A percentile compares a stretch with the other conserved stretches of the same genome.
phyloP scores from a whole-genome alignment of 1,140 invertebrate species.

The Sweltsa coloradensis region DNA sequence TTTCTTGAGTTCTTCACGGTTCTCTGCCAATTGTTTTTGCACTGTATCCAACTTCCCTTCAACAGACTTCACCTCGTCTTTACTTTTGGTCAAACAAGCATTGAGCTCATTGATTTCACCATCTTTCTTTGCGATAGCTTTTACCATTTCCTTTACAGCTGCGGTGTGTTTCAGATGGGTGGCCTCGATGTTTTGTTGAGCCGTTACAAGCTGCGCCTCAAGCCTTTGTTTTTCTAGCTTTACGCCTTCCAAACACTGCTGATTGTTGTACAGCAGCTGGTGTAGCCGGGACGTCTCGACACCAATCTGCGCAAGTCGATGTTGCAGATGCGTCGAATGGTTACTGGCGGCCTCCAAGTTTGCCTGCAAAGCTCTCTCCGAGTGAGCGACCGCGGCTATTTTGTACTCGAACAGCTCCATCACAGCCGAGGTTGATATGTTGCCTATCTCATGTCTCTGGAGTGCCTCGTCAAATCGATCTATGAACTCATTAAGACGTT shows the following conservation, averaged over 20 bases:
- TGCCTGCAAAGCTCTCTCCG: conserved; percentile 31
- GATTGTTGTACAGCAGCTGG: conserved; percentile 35
- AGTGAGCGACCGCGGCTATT: conserved; percentile 35
- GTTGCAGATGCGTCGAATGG: conserved; percentile 34
- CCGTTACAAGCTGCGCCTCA: conserved; percentile 22
- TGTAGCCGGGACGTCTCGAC: conserved; percentile 34
- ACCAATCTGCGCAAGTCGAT: conserved; percentile 33
- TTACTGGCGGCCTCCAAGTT: conserved; percentile 38
- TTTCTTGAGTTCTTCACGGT: too few species aligned
- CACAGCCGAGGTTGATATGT: conserved; percentile 45
- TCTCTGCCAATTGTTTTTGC: too few species aligned
- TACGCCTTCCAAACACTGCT: conserved; percentile 34
- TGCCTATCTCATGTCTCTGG: conserved; percentile 21
- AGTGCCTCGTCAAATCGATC: conserved; percentile 30
- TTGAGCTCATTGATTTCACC: too few species aligned
- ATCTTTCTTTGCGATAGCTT: too few species aligned
- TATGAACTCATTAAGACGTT: conserved; percentile 35
- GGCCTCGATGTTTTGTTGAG: too few species aligned
- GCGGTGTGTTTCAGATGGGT: too few species aligned
- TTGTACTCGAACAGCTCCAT: conserved; percentile 63
- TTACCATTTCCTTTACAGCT: too few species aligned
- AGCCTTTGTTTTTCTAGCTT: conserved; percentile 26
- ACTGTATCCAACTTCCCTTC: too few species aligned
- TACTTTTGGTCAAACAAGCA: too few species aligned
- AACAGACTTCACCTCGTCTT: too few species aligned